These are phyloP conservation scores for Coenobita brevimanus DNA, from an alignment of 1,140 invertebrate genomes.

Conservation along the genomic window DNA sequence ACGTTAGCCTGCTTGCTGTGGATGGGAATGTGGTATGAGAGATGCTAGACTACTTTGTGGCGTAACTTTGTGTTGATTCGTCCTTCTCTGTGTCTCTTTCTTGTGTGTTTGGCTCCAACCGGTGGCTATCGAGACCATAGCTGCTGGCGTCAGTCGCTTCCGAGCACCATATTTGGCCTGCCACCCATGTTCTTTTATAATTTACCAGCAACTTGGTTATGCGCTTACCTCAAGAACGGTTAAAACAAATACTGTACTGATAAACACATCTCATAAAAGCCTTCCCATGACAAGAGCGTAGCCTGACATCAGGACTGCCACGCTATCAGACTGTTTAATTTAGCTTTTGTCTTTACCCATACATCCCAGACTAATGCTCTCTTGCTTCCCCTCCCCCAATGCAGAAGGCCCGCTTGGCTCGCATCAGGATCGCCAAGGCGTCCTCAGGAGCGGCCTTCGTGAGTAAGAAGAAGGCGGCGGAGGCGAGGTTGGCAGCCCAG, in stretches of 20 bases:
- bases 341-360: neutral
- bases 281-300: slow-evolving; percentile 54
- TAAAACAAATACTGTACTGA: too few species aligned
- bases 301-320: slow-evolving; percentile 41
- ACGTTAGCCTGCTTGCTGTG: slow-evolving; percentile 43
- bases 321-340: slow-evolving; percentile 12
- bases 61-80: too few species aligned
- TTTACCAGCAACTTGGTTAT: slow-evolving; percentile 26
- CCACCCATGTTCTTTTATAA: slow-evolving; percentile 33
- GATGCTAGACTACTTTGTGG: neutral
- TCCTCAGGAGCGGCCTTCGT: slow-evolving; percentile 99
- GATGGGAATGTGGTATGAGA: slow-evolving; percentile 47
- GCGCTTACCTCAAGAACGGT: slow-evolving; percentile 20
- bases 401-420: slow-evolving; percentile 97
- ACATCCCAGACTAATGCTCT: neutral
- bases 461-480: slow-evolving; percentile 98
- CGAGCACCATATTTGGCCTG: slow-evolving; percentile 42
- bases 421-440: slow-evolving; percentile 98
- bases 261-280: neutral
- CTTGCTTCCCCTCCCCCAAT: slow-evolving; percentile 72
- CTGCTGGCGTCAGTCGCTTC: slow-evolving; percentile 36
- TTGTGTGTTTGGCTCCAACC: slow-evolving; percentile 6
- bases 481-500: slow-evolving; percentile 92
- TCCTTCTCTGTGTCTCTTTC: too few species aligned
- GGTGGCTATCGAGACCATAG: neutral